Base-by-base conservation (phyloP, 2,888 invertebrate species). In the Euproctis similis region DNA sequence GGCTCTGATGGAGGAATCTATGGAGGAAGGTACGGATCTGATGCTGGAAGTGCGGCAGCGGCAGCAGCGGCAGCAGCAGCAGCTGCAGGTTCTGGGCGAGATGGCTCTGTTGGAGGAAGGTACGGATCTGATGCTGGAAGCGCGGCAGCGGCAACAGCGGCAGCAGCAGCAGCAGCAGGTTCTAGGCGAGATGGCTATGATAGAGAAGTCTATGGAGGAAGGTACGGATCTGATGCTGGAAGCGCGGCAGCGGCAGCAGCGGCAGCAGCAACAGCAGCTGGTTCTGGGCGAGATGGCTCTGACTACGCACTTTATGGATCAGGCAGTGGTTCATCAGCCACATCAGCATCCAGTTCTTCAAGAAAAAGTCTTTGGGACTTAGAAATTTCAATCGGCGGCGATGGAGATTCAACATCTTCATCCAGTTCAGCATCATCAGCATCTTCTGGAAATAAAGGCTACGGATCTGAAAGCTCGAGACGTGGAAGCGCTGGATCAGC, bases 61-160 rank as follows among this genome's bases (percentile, higher is more conserved):
- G 21, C 16, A 9, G 13, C 31, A 20, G 28, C 38, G 8, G 20
- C 20, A 8, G 20, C 20, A 6, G 30, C 33, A 20, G 30, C 28
- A 17, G 17, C 13, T 6, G 28, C 30, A 9, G 14, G 12, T 12
- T 12, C 21, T 10, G 21, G 10, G 7, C 6, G 2, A n/a, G n/a
- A 22, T 22, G 22, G 22, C 1, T 22, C 22, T 12, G 4, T 4
- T 4, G 4, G 11, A 5, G 7, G 22, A 12, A n/a, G 26, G 24
- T 14, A 10, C 6, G 28, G 8, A 9, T 18, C 4, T 18, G 16
- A 10, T 22, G 5, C 2, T 3, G 22, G 11, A 11, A 4, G 3
- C 4, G 11, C 5, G 10, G 22, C 2, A 1, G 22, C 3, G 5
- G 11, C 3, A 11, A n/a, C 11, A 8, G 10, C 22, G 12, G 22